phyloP scores from a whole-genome alignment of 2,113 vertebrate genomes.

The Cynoglossus semilaevis region DNA sequence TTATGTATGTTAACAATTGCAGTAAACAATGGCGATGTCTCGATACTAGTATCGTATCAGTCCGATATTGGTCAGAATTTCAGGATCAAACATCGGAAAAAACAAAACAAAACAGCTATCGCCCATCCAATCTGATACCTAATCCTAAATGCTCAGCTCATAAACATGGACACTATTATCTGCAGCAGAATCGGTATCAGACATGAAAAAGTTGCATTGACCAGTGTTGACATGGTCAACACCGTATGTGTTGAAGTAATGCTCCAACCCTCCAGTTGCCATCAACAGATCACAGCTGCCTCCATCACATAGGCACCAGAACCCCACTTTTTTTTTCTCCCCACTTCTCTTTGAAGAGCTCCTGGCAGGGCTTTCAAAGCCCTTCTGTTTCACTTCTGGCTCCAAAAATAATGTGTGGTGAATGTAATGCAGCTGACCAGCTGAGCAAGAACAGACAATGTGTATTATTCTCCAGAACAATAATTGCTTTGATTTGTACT shows the following conservation, averaged over 20 bases:
- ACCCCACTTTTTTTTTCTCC: conserved; percentile 16
- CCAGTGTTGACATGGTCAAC: too few relatives aligned
- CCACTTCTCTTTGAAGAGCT: conserved; percentile 61
- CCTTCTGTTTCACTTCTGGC: conserved; percentile 39
- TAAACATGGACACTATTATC: too few relatives aligned
- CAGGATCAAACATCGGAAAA: too few relatives aligned
- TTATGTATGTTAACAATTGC: too few relatives aligned
- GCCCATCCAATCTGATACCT: too few relatives aligned
- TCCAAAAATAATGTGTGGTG: conserved; percentile 58
- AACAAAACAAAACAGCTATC: too few relatives aligned
- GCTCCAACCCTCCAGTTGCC: neutral
- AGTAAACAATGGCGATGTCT: too few relatives aligned
- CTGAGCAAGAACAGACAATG: conserved; percentile 46
- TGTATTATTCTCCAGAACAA: conserved; percentile 42
- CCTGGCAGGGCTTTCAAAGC: conserved; percentile 61
- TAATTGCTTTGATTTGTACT: conserved; percentile 29
- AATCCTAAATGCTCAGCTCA: too few relatives aligned
- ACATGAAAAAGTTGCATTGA: too few relatives aligned
- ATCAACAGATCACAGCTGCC: conserved; percentile 6
- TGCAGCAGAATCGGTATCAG: too few relatives aligned
- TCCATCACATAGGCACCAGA: conserved; percentile 42
- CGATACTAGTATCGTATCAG: too few relatives aligned
- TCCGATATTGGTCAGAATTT: too few relatives aligned
- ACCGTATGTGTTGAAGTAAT: neutral
- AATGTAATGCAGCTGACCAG: conserved; percentile 59